Conservation (phyloP, 2,797 vertebrate species). For the Nannoperca australis region DNA sequence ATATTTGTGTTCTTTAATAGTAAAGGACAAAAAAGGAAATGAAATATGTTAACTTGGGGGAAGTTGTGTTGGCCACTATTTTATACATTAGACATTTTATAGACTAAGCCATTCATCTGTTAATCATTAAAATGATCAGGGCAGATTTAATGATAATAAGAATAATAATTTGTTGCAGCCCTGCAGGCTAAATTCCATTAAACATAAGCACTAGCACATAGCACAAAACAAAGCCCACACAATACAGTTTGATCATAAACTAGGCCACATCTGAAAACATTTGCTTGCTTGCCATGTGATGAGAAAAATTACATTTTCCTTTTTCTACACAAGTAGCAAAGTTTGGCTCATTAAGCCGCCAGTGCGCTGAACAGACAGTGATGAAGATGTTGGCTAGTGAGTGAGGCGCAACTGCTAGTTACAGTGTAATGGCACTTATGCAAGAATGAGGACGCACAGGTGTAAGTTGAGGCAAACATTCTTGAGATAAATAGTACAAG, state of each 20-base stretch:
- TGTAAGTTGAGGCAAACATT: conserved; percentile 69
- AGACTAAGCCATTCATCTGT: not conserved
- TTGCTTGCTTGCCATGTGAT: conserved; percentile 42
- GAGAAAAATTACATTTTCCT: conserved; percentile 35
- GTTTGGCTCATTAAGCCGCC: conserved; percentile 64
- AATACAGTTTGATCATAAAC: conserved; percentile 48
- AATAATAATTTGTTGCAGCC: not conserved
- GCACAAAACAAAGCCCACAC: conserved; percentile 10
- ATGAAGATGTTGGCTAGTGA: conserved; percentile 64
- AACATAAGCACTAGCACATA: not conserved
- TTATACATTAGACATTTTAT: not conserved
- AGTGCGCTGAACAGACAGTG: conserved; percentile 34
- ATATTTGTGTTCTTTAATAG: not conserved
- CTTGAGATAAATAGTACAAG: conserved; percentile 60
- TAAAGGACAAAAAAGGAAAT: not conserved
- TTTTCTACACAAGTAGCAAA: conserved; percentile 52
- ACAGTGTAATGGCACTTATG: conserved; percentile 61
- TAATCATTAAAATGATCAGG: not conserved
- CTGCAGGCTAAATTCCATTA: not conserved
- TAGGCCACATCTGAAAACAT: conserved; percentile 56
- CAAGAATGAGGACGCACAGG: conserved; percentile 68
- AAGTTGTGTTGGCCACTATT: not conserved
- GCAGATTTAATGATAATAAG: not conserved
- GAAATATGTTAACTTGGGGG: not conserved
- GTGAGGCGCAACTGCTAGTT: conserved; percentile 58